Conservation (phyloP, 2,888 invertebrate species). For the Eubasilissa splendida region DNA sequence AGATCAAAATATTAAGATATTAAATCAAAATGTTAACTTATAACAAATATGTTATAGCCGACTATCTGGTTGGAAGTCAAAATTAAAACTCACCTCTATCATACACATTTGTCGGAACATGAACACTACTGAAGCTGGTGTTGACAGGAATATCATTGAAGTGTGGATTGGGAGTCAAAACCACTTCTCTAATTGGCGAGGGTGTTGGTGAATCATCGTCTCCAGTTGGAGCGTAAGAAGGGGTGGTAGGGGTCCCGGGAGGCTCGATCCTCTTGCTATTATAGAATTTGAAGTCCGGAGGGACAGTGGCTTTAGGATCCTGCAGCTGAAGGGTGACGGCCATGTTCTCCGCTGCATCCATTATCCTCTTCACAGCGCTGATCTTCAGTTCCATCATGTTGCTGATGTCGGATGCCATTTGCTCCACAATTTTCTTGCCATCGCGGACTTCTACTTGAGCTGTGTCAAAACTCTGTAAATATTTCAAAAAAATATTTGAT, state of each 20-base stretch:
- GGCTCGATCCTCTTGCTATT: slow-evolving; percentile 80
- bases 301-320: slow-evolving; percentile 64
- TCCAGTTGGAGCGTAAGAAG: slow-evolving; percentile 66
- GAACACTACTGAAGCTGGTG: slow-evolving; percentile 88
- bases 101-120: slow-evolving; percentile 96
- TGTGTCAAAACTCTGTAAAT: slow-evolving; percentile 82
- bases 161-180: slow-evolving; percentile 79
- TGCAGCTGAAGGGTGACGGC: slow-evolving; percentile 77
- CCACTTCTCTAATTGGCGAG: slow-evolving; percentile 75
- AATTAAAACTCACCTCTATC: slow-evolving; percentile 79
- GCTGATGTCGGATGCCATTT: slow-evolving; percentile 88
- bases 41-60: too few relatives aligned
- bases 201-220: slow-evolving; percentile 74
- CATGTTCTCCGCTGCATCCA: slow-evolving; percentile 89
- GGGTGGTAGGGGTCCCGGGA: slow-evolving; percentile 67
- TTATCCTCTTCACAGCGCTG: slow-evolving; percentile 89
- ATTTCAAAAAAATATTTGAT: background rate
- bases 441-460: slow-evolving; percentile 83
- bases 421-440: slow-evolving; percentile 84
- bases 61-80: too few relatives aligned
- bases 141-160: slow-evolving; percentile 87
- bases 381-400: slow-evolving; percentile 92
- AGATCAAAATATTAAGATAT: too few relatives aligned
- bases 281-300: slow-evolving; percentile 78
- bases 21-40: too few relatives aligned